Base-by-base conservation (phyloP, 2,113 vertebrate species). In the Leucosticte australis region DNA sequence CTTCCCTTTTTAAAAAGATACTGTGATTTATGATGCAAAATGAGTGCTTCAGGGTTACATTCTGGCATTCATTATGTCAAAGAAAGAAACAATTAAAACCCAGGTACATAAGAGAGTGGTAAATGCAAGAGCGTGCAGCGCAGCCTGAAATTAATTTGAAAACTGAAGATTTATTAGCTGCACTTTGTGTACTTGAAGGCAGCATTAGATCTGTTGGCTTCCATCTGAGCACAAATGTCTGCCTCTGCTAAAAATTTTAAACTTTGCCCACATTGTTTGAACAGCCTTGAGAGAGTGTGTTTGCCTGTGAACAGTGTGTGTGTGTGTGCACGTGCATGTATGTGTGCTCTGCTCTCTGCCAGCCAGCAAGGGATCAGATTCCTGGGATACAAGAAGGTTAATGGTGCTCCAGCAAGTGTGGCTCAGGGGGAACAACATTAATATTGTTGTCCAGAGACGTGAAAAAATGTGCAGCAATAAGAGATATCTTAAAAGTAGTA, bases 11-110 rank as follows among this genome's bases (percentile, higher is more conserved):
- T 89, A 89, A 89, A 98, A 97, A 96, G 78, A 93, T 93, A 96
- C 84, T 64, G 86, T 97, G 97, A 97, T 97, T 98, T 97, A 97
- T 97, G 94, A 94, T 85, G 69, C 87, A 92, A 92, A 93, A 94
- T 95, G 94, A 83, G 49, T 94, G 92, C 95, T 97, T 70, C 77
- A 67, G 92, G 93, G 77, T 96, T 98, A 90, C 91, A 94, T 94
- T 93, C 91, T 95, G 74, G 52, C 75, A 97, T 97, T 97, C 94
- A 93, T 94, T 92, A 91, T 92, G 55, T 95, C 88, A 94, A 70
- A 71, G 83, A 74, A 78, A 97, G 76, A 98, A 97, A 94, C 93
- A 96, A 97, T 98, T 97, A 97, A 95, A 92, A 92, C 10, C 46
- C 64, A 94, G 83, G 67, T 90, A 95, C 37, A 60, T 59, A 85